These are phyloP conservation scores for Brachionus calyciflorus DNA, from an alignment of 1,140 invertebrate species.

Conservation along the genomic window DNA sequence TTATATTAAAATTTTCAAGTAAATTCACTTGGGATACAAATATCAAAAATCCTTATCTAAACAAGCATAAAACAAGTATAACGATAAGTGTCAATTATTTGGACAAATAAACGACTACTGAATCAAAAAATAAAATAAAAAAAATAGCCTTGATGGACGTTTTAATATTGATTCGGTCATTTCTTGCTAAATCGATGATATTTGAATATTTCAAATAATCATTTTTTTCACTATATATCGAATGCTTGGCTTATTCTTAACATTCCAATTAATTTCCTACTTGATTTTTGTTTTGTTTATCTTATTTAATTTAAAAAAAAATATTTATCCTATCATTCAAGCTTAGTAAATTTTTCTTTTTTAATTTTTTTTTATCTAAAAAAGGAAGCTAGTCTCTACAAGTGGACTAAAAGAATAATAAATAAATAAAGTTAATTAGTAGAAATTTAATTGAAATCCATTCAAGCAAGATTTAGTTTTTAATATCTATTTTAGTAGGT, in stretches of 20 bases:
- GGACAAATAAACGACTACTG: neutral
- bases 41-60: too few relatives aligned
- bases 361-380: too few relatives aligned
- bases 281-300: too few relatives aligned
- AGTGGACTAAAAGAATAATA: slow-evolving; percentile 14
- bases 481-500: neutral
- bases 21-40: too few relatives aligned
- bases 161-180: slow-evolving; percentile 18
- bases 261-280: slow-evolving; percentile 27
- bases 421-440: neutral
- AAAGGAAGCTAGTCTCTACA: slow-evolving; percentile 18
- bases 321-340: neutral
- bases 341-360: neutral
- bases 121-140: too few relatives aligned
- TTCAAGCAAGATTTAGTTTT: slow-evolving; percentile 13
- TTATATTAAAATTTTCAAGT: too few relatives aligned
- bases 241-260: neutral
- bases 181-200: slow-evolving; percentile 8
- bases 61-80: slow-evolving; percentile 4
- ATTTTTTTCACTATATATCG: too few relatives aligned
- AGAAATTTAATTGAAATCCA: slow-evolving; percentile 18
- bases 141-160: neutral
- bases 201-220: neutral
- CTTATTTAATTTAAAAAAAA: slow-evolving; percentile 28
- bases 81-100: slow-evolving; percentile 25